Evolutionary conservation across 2,113 vertebrate genomes (phyloP).

Genomic region (Columbina picui): DNA sequence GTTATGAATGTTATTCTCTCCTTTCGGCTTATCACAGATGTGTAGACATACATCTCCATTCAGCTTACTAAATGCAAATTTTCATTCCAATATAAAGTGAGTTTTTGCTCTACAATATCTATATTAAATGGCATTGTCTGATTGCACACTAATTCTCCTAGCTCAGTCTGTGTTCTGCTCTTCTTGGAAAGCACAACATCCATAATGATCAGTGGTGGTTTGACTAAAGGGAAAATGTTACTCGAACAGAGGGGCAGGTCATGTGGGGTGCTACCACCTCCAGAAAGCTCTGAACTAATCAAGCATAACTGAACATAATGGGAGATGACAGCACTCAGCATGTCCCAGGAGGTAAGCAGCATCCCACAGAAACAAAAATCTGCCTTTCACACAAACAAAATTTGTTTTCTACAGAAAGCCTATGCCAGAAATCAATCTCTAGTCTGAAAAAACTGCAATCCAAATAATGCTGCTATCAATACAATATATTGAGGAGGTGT

Average conservation of each 20-base stretch:
- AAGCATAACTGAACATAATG: not conserved
- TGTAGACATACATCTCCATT: not conserved
- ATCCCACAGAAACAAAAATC: not conserved
- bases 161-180: not conserved
- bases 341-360: not conserved
- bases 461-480: not conserved
- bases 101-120: not conserved
- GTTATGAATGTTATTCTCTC: not conserved
- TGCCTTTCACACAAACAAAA: not conserved
- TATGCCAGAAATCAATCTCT: not conserved
- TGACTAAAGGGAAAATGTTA: not conserved
- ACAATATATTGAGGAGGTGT: not conserved
- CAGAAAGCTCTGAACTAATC: not conserved
- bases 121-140: not conserved
- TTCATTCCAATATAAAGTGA: not conserved
- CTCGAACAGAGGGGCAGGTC: not conserved
- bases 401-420: not conserved
- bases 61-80: not conserved
- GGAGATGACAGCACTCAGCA: constrained; percentile 16
- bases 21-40: not conserved
- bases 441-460: not conserved
- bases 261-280: rapidly evolving
- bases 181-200: not conserved
- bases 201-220: not conserved
- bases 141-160: not conserved